Percentiles rank a stretch among this genome's conserved stretches.
Conservation (phyloP, 23 tunicate genomes). For the Ascidia mentula region DNA sequence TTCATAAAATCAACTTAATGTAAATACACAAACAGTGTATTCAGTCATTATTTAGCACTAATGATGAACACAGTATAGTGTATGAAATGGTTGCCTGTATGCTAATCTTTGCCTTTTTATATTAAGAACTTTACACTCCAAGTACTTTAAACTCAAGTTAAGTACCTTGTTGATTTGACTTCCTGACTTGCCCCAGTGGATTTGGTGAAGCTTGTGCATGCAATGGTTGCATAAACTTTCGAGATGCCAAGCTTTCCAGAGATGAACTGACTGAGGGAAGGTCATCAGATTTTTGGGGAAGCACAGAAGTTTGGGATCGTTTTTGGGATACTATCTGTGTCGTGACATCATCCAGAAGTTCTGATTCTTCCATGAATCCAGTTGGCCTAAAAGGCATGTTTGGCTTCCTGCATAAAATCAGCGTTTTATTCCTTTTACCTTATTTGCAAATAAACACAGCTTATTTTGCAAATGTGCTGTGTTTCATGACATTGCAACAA, state of each 20-base stretch:
- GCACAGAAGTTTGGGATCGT: neutral
- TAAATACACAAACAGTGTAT: too few relatives aligned
- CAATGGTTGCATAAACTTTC: constrained; percentile 14
- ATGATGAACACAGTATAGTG: too few relatives aligned
- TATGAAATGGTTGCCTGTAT: too few relatives aligned
- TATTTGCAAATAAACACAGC: too few relatives aligned
- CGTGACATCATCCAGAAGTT: constrained; percentile 43
- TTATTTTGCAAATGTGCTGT: too few relatives aligned
- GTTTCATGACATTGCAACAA: too few relatives aligned
- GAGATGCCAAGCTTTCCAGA: constrained; percentile 16
- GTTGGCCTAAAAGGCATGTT: constrained; percentile 63
- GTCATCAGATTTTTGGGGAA: neutral
- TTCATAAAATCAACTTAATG: too few relatives aligned
- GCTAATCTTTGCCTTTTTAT: too few relatives aligned
- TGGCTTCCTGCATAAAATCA: constrained; percentile 40
- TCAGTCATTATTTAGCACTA: too few relatives aligned
- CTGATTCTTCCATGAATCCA: constrained; percentile 24
- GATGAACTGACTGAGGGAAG: constrained; percentile 17
- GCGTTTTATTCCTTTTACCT: too few relatives aligned
- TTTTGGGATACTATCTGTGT: neutral
- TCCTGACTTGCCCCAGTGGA: constrained; percentile 25
- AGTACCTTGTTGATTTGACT: constrained; percentile 11
- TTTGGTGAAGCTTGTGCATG: constrained; percentile 18
- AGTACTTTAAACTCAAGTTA: too few relatives aligned
- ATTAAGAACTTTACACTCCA: too few relatives aligned